Conservation (phyloP, 1,140 invertebrate genomes). For the Sarcophaga peregrina region DNA sequence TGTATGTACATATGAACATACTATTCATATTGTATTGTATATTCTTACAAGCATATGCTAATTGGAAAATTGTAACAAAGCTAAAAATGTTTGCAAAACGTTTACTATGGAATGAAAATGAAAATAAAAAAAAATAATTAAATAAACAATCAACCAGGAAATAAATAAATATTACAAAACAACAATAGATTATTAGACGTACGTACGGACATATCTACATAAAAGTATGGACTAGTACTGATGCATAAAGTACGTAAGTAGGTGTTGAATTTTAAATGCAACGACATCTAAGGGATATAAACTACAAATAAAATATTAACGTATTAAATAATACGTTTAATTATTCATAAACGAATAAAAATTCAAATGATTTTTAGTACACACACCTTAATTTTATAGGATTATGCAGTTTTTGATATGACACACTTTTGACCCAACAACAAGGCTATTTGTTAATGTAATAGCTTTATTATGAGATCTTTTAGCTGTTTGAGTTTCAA, state of each 20-base stretch:
- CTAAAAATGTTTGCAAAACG: background rate
- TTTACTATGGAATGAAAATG: background rate
- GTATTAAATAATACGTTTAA: background rate
- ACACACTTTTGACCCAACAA: too few relatives aligned
- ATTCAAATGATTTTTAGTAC: background rate
- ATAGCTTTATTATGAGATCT: background rate
- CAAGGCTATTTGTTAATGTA: background rate
- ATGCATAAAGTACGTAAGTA: background rate
- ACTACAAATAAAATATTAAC: background rate
- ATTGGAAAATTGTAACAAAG: conserved; percentile 16
- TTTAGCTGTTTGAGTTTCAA: background rate
- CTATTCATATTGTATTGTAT: background rate
- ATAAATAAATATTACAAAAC: background rate
- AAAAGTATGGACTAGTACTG: too few relatives aligned
- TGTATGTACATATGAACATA: background rate
- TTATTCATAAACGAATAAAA: background rate
- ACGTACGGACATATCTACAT: background rate
- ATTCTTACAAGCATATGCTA: conserved; percentile 2
- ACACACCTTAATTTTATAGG: background rate
- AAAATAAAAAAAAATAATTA: background rate
- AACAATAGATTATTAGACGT: background rate
- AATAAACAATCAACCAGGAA: conserved; percentile 4
- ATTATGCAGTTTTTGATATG: too few relatives aligned
- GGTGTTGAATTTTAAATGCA: background rate
- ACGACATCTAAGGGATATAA: conserved; percentile 7